Conservation (phyloP, 2,888 invertebrate species). For the Dolomedes plantarius region DNA sequence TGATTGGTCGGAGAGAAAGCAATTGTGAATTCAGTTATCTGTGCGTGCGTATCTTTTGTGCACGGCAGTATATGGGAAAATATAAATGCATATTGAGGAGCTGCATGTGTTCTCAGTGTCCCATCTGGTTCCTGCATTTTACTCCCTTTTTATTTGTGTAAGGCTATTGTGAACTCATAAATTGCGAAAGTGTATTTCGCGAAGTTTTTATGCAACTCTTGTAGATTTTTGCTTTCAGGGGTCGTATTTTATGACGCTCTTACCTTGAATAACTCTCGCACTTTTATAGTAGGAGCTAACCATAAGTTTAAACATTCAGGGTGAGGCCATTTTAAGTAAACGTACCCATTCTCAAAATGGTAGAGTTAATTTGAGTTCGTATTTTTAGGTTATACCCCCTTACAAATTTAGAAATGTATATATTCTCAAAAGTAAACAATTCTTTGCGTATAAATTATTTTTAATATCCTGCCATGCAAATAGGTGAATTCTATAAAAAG, state of each 20-base stretch:
- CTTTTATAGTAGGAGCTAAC: no score
- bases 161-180: slow-evolving; percentile 9
- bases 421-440: no score
- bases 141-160: slow-evolving; percentile 23
- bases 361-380: no score
- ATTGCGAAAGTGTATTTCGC: slow-evolving; percentile 33
- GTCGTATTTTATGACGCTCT: background rate
- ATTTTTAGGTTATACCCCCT: no score
- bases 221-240: background rate
- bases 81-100: slow-evolving; percentile 29
- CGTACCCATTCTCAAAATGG: no score
- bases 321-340: no score
- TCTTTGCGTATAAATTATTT: no score
- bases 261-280: no score
- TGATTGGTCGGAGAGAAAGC: slow-evolving; percentile 63
- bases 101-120: background rate
- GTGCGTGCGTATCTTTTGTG: slow-evolving; percentile 10
- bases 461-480: no score
- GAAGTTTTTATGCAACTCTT: background rate
- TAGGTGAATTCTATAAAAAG: no score
- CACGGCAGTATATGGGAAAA: slow-evolving; percentile 21
- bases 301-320: no score
- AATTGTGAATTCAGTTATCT: slow-evolving; percentile 53
- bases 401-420: no score
- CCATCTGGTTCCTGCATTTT: slow-evolving; percentile 25